Evolutionary conservation across 2,797 vertebrate genomes (phyloP).

Genomic region (Mormyrops boulengeri): DNA sequence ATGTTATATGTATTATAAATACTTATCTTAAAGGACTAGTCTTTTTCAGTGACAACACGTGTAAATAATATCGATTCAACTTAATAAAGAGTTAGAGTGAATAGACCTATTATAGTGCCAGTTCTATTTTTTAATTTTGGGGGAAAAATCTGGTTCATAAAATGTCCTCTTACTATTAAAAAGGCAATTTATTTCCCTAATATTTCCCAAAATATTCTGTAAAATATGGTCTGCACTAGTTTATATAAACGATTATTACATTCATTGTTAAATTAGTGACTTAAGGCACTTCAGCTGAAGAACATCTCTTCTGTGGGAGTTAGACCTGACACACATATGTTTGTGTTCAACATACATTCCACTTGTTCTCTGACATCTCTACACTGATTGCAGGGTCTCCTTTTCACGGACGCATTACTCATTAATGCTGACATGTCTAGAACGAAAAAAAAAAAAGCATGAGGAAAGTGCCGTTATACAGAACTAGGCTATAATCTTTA

Average conservation of each 20-base stretch:
- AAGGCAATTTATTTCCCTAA: neutral
- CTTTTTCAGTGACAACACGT: neutral
- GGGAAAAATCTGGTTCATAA: neutral
- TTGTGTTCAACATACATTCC: neutral
- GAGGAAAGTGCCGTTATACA: neutral
- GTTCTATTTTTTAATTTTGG: neutral
- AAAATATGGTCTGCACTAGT: neutral
- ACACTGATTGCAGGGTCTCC: neutral
- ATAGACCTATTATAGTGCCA: neutral
- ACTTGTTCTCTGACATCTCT: neutral
- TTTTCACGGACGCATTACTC: neutral
- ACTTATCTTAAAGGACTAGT: neutral
- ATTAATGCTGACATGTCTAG: neutral
- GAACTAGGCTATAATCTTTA: neutral
- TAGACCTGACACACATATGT: neutral
- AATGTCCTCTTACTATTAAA: neutral
- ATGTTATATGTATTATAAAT: neutral
- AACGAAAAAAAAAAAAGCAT: neutral
- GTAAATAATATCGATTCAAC: neutral
- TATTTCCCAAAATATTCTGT: neutral
- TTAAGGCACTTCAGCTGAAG: conserved; percentile 19
- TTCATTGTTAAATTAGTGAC: conserved; percentile 15
- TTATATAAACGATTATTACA: conserved; percentile 15
- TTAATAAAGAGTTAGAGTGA: neutral
- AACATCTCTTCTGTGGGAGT: neutral